Conservation (phyloP, 2,888 invertebrate genomes). For the Idaea straminata region DNA sequence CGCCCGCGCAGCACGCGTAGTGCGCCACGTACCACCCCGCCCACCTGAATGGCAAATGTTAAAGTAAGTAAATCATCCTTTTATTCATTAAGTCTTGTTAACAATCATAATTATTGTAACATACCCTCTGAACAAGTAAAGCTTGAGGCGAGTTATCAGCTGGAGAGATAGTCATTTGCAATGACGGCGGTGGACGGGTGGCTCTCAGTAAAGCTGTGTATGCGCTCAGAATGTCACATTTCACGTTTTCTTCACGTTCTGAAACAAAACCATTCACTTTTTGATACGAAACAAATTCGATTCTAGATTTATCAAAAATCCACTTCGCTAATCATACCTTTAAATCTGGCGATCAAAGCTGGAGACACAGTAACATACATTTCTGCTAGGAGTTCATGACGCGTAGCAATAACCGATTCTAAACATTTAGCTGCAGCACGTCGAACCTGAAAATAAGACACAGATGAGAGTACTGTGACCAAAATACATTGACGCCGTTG, state of each 20-base stretch:
- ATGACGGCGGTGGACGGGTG: conserved; percentile 86
- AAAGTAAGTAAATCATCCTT: not conserved
- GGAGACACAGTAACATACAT: conserved; percentile 95
- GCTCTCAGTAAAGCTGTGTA: conserved; percentile 96
- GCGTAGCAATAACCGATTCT: conserved; percentile 95
- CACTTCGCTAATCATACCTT: conserved; percentile 80
- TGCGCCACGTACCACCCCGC: conserved; percentile 90
- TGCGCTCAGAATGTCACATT: conserved; percentile 98
- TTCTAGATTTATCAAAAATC: conserved; percentile 4
- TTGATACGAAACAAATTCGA: not conserved
- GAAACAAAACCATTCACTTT: conserved; percentile 17
- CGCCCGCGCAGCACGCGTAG: conserved; percentile 92
- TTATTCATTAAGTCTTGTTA: not conserved
- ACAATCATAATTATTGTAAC: conserved; percentile 9
- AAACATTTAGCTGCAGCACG: conserved; percentile 98
- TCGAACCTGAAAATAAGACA: conserved; percentile 75
- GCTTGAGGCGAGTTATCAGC: conserved; percentile 85
- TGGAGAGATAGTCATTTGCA: conserved; percentile 85
- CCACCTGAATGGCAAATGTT: conserved; percentile 41
- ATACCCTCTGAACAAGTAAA: conserved; percentile 77
- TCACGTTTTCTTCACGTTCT: conserved; percentile 99
- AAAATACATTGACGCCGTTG: too few relatives aligned
- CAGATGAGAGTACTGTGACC: too few relatives aligned
- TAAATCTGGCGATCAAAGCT: conserved; percentile 94
- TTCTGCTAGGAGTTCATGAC: conserved; percentile 93